phyloP scores from a whole-genome alignment of 2,113 vertebrate genomes.

The Spea multiplicata region DNA sequence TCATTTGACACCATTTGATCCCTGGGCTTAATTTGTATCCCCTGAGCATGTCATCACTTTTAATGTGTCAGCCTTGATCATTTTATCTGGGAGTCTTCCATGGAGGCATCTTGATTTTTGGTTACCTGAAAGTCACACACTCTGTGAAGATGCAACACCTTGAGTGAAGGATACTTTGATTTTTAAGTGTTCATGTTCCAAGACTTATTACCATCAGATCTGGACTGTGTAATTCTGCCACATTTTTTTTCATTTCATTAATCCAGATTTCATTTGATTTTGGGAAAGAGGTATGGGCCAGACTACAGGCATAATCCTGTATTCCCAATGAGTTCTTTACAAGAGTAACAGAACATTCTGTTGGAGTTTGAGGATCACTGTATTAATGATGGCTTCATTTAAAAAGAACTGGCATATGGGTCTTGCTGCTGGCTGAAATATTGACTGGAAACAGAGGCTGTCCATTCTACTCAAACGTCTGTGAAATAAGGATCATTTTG shows the following conservation, averaged over 20 bases:
- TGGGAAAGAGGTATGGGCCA: slow-evolving; percentile 10
- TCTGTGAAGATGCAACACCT: neutral
- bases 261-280: slow-evolving; percentile 15
- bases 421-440: slow-evolving; percentile 4
- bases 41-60: neutral
- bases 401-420: slow-evolving; percentile 17
- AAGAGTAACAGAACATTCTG: slow-evolving; percentile 31
- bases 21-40: neutral
- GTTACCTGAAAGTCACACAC: neutral
- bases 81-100: neutral
- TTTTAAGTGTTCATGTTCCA: slow-evolving; percentile 8
- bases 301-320: neutral
- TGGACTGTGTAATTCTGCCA: slow-evolving; percentile 3
- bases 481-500: neutral
- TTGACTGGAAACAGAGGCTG: slow-evolving; percentile 18
- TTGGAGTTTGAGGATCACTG: slow-evolving; percentile 6
- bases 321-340: slow-evolving; percentile 20
- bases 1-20: neutral
- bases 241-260: slow-evolving; percentile 23
- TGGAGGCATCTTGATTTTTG: neutral
- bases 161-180: slow-evolving; percentile 2
- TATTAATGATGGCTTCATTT: slow-evolving; percentile 29
- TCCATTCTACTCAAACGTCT: neutral
- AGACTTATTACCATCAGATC: neutral
- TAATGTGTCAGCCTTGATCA: neutral